These are phyloP conservation scores for Cepaea hortensis DNA, from an alignment of 2,888 invertebrate genomes.

Conservation along the genomic window DNA sequence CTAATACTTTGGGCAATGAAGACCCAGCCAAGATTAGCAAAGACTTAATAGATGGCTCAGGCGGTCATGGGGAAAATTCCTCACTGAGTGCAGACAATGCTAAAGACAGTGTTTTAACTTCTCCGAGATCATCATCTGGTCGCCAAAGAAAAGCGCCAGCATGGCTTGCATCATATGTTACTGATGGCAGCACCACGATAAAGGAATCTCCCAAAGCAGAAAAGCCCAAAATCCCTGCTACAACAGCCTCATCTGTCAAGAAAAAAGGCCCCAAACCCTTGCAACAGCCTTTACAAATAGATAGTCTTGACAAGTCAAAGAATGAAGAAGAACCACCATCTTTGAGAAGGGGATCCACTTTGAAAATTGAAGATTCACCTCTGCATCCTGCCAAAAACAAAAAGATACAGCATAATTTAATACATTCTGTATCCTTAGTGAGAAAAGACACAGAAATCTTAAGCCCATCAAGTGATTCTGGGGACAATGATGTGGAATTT, in stretches of 20 bases:
- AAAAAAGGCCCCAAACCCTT: background rate
- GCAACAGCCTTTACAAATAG: background rate
- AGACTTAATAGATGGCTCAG: background rate
- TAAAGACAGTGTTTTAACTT: conserved; percentile 2
- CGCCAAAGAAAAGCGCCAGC: conserved; percentile 45
- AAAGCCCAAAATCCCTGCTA: background rate
- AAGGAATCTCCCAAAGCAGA: conserved; percentile 27
- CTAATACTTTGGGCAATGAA: conserved; percentile 28
- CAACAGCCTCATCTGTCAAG: conserved; percentile 4
- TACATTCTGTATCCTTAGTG: conserved; percentile 18
- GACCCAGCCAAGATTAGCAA: conserved; percentile 35
- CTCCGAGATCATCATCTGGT: conserved; percentile 11
- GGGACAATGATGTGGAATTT: background rate
- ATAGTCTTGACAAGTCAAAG: background rate
- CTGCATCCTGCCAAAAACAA: conserved; percentile 15
- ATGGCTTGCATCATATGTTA: conserved; percentile 46
- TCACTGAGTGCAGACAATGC: background rate
- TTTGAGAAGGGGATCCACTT: conserved; percentile 29
- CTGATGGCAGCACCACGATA: conserved; percentile 21
- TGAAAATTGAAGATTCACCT: conserved; percentile 41
- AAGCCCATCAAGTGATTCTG: conserved; percentile 21
- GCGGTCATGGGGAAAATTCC: background rate
- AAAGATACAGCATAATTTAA: background rate
- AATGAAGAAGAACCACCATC: conserved; percentile 1
- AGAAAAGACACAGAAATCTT: conserved; percentile 37